A percentile compares a stretch with the other conserved stretches of the same genome.
These are phyloP conservation scores for Trachops cirrhosus DNA, from an alignment of 2,797 vertebrate genomes.

Conservation along the genomic window DNA sequence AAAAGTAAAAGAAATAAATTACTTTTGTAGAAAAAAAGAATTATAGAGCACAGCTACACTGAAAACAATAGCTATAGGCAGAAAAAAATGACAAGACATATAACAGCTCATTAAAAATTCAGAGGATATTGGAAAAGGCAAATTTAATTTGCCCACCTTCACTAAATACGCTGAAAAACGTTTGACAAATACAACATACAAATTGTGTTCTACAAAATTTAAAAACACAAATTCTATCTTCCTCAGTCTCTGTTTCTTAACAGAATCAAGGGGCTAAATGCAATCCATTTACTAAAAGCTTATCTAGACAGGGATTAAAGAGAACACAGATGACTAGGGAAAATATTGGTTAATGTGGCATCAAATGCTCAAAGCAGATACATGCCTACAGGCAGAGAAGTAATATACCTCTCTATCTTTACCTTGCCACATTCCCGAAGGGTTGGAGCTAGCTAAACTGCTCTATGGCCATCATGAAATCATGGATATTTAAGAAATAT, in stretches of 20 bases:
- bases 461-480: neutral
- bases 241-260: neutral
- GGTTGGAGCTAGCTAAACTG: neutral
- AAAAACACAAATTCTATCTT: neutral
- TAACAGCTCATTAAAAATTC: constrained; percentile 44
- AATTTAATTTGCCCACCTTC: constrained; percentile 30
- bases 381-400: neutral
- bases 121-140: constrained; percentile 36
- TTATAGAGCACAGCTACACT: neutral
- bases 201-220: neutral
- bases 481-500: neutral
- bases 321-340: neutral
- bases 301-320: neutral
- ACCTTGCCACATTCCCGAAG: neutral
- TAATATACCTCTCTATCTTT: too few relatives aligned
- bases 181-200: neutral
- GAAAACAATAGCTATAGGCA: constrained; percentile 49
- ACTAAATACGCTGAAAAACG: neutral
- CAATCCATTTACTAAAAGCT: neutral
- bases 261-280: neutral
- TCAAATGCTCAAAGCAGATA: neutral
- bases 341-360: neutral
- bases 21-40: neutral
- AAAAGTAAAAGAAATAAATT: constrained; percentile 62
- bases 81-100: constrained; percentile 30